Base-by-base conservation (phyloP, 2,797 vertebrate species). In the Hippoglossus hippoglossus region DNA sequence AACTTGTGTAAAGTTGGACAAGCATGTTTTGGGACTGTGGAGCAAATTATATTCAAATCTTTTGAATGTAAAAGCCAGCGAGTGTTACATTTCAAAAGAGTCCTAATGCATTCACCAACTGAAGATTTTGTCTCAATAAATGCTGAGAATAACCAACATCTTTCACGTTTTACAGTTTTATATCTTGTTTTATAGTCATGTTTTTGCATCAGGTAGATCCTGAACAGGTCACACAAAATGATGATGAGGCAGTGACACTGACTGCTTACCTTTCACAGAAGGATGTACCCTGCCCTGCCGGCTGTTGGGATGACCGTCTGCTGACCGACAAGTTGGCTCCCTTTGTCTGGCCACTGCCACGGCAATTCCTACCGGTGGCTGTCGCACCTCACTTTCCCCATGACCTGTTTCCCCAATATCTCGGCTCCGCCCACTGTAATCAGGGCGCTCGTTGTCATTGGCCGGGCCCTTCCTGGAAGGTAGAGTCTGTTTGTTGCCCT, bases 351-450 rank as follows among this genome's bases (percentile, higher is more conserved):
- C 97, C 75, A 98, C 94, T 0, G 97, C 97, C 78, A 98, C 97
- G 0, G 98, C 97, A 2, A 99, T 99, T 69, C 98, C 98, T 44
- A 99, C 97, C 0, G 98, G 98, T 0, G 97, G 98, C 90, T 99
- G 97, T 22, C 98, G 94, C 80, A 98, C 97, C 89, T 99, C 98
- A 0, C 94, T 94, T 50, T 98, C 97, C 0, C 95, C 92, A 0
- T 96, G 93, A 2, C 90, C 84, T 1, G 84, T 46, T 21, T 95
- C 95, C n/a, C 91, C 87, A 54, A 95, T 53, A 4, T 98, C 97
- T 0, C 96, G 94, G 19, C 95, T 93, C n/a, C 96, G 87, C 78
- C 95, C 96, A 52, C 95, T 95, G 3, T 96, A 98, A 78, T 99
- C 97, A 0, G 95, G 92, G 26, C 97, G 93, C 49, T 97, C 97